Conservation (phyloP, 2,797 vertebrate species). For the Pipistrellus pipistrellus region DNA sequence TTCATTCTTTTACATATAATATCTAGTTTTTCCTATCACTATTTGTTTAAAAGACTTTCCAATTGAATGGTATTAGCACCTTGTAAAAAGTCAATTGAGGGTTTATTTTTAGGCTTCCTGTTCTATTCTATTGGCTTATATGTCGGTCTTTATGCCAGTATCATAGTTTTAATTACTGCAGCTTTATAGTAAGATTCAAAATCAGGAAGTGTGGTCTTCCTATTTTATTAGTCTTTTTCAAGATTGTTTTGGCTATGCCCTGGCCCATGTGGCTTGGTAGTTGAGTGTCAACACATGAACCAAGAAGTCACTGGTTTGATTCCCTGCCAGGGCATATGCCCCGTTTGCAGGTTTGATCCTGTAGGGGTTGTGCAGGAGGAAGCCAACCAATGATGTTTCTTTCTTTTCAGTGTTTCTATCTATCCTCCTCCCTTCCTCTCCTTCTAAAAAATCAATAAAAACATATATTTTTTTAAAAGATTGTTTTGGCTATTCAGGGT, state of each 20-base stretch:
- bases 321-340: too few relatives aligned
- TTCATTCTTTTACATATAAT: constrained; percentile 28
- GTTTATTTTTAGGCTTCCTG: constrained; percentile 5
- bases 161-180: constrained; percentile 19
- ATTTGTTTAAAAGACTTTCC: constrained; percentile 28
- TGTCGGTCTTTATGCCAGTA: neutral
- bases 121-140: neutral
- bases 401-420: too few relatives aligned
- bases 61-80: neutral
- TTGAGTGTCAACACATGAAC: too few relatives aligned
- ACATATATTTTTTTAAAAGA: neutral
- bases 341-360: too few relatives aligned
- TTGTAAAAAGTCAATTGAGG: constrained; percentile 15
- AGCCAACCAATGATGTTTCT: too few relatives aligned
- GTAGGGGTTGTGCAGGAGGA: too few relatives aligned
- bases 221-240: constrained; percentile 36
- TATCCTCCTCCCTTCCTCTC: too few relatives aligned
- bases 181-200: constrained; percentile 31
- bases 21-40: neutral
- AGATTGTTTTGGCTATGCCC: constrained; percentile 3
- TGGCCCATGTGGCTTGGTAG: too few relatives aligned
- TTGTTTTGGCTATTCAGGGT: neutral
- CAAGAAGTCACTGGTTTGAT: too few relatives aligned
- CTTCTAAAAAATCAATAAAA: too few relatives aligned
- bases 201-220: neutral